Percentiles rank a stretch among this genome's conserved stretches.
phyloP scores from a whole-genome alignment of 2,888 invertebrate species.

The Leucoptera coffeella region DNA sequence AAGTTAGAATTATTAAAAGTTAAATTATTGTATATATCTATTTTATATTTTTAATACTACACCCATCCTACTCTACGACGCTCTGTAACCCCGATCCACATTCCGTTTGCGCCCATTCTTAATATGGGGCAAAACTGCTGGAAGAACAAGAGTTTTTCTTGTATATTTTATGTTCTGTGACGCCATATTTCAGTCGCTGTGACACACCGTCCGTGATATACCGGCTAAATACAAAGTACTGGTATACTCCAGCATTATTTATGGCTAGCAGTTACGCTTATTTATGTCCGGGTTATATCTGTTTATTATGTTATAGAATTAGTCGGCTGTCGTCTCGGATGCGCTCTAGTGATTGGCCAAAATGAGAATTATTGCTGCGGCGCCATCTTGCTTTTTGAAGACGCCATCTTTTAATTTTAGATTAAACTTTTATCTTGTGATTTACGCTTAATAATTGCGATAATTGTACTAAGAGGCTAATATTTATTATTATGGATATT shows the following conservation, averaged over 20 bases:
- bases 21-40: too few relatives aligned
- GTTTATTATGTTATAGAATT: constrained; percentile 41
- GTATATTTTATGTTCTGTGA: constrained; percentile 52
- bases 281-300: constrained; percentile 41
- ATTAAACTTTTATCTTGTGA: too few relatives aligned
- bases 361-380: too few relatives aligned
- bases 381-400: too few relatives aligned
- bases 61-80: constrained; percentile 21
- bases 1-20: too few relatives aligned
- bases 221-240: constrained; percentile 16
- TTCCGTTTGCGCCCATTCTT: constrained; percentile 50
- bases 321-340: too few relatives aligned
- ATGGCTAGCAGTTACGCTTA: constrained; percentile 36
- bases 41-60: too few relatives aligned
- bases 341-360: too few relatives aligned
- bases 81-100: constrained; percentile 39
- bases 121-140: constrained; percentile 53
- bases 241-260: constrained; percentile 18
- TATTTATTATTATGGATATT: too few relatives aligned
- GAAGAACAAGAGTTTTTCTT: constrained; percentile 50
- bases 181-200: constrained; percentile 36
- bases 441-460: too few relatives aligned
- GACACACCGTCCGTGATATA: constrained; percentile 35
- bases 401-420: too few relatives aligned
- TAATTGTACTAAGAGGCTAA: too few relatives aligned